Percentiles rank a stretch among this genome's conserved stretches.
These are phyloP conservation scores for Smutsia gigantea DNA, from an alignment of 2,797 vertebrate species.

Conservation along the genomic window DNA sequence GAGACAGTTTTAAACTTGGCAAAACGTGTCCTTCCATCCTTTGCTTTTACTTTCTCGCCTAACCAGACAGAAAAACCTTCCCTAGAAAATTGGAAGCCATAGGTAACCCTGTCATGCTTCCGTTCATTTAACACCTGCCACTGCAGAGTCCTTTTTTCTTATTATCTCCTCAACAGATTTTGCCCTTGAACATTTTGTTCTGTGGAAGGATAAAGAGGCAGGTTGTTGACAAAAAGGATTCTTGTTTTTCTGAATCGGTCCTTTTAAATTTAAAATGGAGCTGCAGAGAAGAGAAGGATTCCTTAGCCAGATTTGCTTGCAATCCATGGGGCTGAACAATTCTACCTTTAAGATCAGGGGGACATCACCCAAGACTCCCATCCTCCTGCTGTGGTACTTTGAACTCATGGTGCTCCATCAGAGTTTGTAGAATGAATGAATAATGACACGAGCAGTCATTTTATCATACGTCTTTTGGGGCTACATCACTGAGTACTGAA, in stretches of 20 bases:
- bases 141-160: neutral
- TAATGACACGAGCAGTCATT: neutral
- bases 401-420: rapidly evolving
- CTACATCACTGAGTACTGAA: neutral
- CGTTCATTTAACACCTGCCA: neutral
- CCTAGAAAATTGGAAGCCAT: neutral
- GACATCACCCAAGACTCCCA: rapidly evolving
- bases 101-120: neutral
- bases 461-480: neutral
- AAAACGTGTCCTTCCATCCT: neutral
- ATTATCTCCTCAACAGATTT: constrained; percentile 4
- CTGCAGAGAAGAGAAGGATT: neutral
- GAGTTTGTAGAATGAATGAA: neutral
- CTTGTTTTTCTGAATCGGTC: neutral
- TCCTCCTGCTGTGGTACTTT: rapidly evolving
- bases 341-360: neutral
- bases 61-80: constrained; percentile 48
- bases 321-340: neutral
- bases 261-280: constrained; percentile 27
- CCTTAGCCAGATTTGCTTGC: neutral
- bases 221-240: neutral
- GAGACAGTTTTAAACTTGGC: constrained; percentile 33
- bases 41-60: constrained; percentile 45
- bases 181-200: constrained; percentile 46
- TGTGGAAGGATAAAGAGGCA: neutral